Percentiles rank a stretch among this genome's conserved stretches.
These are phyloP conservation scores for Merluccius polli DNA, from an alignment of 2,797 vertebrate species.

Conservation along the genomic window DNA sequence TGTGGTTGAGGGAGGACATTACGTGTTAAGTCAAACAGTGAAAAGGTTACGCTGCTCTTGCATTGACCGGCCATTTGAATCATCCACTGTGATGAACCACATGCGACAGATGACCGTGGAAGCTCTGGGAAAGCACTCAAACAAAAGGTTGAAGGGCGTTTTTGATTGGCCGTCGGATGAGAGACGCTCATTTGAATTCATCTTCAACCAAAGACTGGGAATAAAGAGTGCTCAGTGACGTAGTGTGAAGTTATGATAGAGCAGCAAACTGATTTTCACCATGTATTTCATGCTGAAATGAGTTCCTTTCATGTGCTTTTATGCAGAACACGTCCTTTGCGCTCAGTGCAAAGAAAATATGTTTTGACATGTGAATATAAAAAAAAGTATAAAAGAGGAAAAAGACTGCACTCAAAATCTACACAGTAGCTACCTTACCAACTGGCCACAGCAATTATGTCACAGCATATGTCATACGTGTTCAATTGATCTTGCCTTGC, in stretches of 20 bases:
- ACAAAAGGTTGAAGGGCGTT: conserved; percentile 58
- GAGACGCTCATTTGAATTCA: conserved; percentile 63
- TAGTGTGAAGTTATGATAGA: conserved; percentile 52
- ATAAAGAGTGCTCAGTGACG: conserved; percentile 49
- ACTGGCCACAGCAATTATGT: neutral
- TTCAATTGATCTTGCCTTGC: neutral
- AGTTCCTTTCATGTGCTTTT: conserved; percentile 26
- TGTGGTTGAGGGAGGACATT: conserved; percentile 26
- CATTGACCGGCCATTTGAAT: conserved; percentile 42
- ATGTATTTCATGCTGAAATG: conserved; percentile 59
- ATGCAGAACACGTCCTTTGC: conserved; percentile 29
- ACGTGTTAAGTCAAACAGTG: conserved; percentile 24
- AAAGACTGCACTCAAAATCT: neutral
- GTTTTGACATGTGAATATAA: conserved; percentile 15
- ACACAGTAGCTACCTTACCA: neutral
- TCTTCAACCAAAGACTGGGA: conserved; percentile 41
- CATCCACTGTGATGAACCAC: conserved; percentile 51
- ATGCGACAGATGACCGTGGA: conserved; percentile 42
- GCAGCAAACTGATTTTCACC: conserved; percentile 50
- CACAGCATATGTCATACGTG: neutral
- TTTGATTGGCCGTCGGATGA: conserved; percentile 56
- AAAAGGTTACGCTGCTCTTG: conserved; percentile 32
- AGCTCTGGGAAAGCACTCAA: conserved; percentile 46
- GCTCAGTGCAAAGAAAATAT: conserved; percentile 29
- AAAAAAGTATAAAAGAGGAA: neutral